Base-by-base conservation (phyloP, 2,797 vertebrate genomes). In the Clarias platycephalus region DNA sequence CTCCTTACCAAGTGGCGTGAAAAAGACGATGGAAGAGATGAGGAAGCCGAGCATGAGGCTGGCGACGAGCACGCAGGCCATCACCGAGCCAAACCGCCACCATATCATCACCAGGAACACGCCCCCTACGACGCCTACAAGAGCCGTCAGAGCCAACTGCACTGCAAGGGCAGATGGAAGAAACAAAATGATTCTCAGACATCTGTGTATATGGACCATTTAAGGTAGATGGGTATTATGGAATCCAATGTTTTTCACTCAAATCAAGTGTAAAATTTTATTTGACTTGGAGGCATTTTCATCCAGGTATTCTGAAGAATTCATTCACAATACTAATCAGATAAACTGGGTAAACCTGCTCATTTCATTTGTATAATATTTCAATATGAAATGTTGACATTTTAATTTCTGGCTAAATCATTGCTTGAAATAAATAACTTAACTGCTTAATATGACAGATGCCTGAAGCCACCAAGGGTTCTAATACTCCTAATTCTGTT, bases 21-120 rank as follows among this genome's bases (percentile, higher is more conserved):
- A 98, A 93, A 99, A 93, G 67, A 95, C 34, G 0, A 86, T 85
- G 0, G 97, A 95, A 0, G 97, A 93, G 18, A 96, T 9, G 9
- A 97, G 93, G 90, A 96, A 97, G 63, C 98, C 97, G 53, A 98
- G 91, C 87, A 96, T 95, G 2, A 99, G 91, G 24, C 97, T 97
- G 0, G 97, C 92, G 78, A 97, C 91, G 49, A 96, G 75, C 82
- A 97, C 88, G 37, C 95, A 97, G 1, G 95, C 88, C 79, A 94
- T 85, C 83, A 97, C 94, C 0, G 95, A 94, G 0, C 97, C 97
- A 12, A 96, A 97, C 20, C 96, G 92, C 98, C 98, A 99, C 98
- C 98, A 99, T 49, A 91, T 92, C 86, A 95, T 95, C 57, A 97
- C 95, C 92, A 99, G 86, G 84, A 95, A 26, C 67, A 97, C 89